These are phyloP conservation scores for Ectropis crepuscularia DNA, from an alignment of 2,888 invertebrate genomes.

Conservation along the genomic window DNA sequence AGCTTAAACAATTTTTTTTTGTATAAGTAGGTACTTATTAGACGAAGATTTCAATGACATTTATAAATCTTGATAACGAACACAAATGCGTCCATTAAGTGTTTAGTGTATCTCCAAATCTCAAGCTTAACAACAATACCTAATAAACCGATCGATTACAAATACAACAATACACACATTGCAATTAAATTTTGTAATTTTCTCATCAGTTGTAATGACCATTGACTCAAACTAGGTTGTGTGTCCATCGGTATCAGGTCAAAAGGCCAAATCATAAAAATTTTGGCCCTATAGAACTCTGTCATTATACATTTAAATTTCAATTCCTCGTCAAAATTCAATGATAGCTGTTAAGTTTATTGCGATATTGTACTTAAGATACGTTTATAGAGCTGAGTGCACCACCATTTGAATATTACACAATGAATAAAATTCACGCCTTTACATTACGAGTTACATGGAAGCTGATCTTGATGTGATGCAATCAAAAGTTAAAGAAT, in stretches of 20 bases:
- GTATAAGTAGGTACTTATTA: too few species aligned
- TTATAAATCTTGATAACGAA: constrained; percentile 4
- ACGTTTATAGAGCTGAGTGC: constrained; percentile 10
- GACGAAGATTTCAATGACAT: neutral
- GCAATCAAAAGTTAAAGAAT: constrained; percentile 53
- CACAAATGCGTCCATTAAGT: constrained; percentile 1
- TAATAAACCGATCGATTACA: constrained; percentile 36
- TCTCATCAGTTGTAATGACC: constrained; percentile 33
- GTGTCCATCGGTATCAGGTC: constrained; percentile 54
- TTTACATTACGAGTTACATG: constrained; percentile 43
- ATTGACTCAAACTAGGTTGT: constrained; percentile 44
- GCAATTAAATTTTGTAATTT: constrained; percentile 37
- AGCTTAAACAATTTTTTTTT: too few species aligned
- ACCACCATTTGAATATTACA: constrained; percentile 57
- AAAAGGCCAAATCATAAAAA: constrained; percentile 55
- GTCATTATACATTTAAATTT: neutral
- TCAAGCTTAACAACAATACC: constrained; percentile 26
- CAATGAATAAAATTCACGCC: constrained; percentile 70
- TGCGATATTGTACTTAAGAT: constrained; percentile 31
- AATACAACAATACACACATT: constrained; percentile 22
- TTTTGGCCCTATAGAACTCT: neutral
- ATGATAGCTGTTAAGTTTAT: neutral
- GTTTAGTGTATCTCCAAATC: neutral
- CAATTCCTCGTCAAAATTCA: neutral
- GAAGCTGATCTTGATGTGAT: constrained; percentile 65